phyloP scores from a whole-genome alignment of 2,797 vertebrate genomes.

The Melopsittacus undulatus region DNA sequence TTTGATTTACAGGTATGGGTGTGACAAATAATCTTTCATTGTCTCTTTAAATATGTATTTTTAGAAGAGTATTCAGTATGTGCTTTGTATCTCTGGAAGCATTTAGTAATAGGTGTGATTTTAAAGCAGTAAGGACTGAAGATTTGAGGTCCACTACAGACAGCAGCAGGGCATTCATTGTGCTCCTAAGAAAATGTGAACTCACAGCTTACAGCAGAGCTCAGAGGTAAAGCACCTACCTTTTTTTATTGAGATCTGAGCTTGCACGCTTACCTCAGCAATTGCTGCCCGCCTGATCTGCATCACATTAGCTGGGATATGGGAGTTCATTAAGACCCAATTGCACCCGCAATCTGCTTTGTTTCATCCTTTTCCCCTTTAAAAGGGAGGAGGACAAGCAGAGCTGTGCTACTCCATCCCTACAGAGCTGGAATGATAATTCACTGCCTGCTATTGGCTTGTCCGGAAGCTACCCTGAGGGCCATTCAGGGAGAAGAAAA shows the following conservation, averaged over 20 bases:
- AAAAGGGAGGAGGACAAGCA: neutral
- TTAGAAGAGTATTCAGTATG: neutral
- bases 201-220: neutral
- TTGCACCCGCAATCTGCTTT: neutral
- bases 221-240: neutral
- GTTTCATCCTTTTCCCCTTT: neutral
- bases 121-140: neutral
- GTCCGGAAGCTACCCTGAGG: neutral
- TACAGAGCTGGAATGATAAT: neutral
- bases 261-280: neutral
- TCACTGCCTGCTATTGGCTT: neutral
- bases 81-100: neutral
- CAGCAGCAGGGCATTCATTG: fast-evolving
- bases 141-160: neutral
- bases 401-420: neutral
- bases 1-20: neutral
- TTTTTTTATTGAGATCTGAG: neutral
- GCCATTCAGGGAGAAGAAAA: neutral
- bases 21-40: neutral
- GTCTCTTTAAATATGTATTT: neutral
- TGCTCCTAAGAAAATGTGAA: neutral
- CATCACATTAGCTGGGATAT: neutral
- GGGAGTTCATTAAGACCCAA: neutral
- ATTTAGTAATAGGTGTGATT: neutral
- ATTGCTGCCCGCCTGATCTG: neutral